Percentiles rank a stretch among this genome's conserved stretches.
phyloP scores from a whole-genome alignment of 2,113 vertebrate genomes.

The Puma concolor region DNA sequence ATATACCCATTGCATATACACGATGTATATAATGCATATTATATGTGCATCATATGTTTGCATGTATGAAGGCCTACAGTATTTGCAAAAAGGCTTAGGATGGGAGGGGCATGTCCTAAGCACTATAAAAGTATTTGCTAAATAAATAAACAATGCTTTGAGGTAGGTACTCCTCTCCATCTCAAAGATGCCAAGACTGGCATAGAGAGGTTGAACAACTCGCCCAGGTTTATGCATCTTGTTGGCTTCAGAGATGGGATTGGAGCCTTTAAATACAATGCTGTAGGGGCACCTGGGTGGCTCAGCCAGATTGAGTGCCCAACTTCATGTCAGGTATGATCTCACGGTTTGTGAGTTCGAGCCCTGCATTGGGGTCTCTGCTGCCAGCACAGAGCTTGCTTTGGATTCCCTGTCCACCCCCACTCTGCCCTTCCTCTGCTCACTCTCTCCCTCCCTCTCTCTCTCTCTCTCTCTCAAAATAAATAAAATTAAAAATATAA shows the following conservation, averaged over 20 bases:
- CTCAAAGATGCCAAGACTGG: neutral
- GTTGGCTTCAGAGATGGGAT: neutral
- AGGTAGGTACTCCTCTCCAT: neutral
- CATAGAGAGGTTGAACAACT: neutral
- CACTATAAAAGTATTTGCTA: neutral
- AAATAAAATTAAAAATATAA: too few relatives aligned
- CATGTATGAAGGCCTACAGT: neutral
- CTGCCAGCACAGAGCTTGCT: too few relatives aligned
- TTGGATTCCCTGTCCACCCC: too few relatives aligned
- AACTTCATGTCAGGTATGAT: too few relatives aligned
- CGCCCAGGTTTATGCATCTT: neutral
- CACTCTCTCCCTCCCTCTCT: too few relatives aligned
- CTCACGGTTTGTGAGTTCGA: too few relatives aligned
- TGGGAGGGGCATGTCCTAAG: neutral
- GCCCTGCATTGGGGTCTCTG: too few relatives aligned
- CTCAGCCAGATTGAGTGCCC: too few relatives aligned
- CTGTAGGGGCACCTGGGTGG: too few relatives aligned
- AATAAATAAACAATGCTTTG: neutral
- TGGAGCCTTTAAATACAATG: neutral
- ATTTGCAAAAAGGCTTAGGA: neutral
- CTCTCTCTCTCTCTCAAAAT: too few relatives aligned
- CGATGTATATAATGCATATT: neutral
- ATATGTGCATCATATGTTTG: neutral
- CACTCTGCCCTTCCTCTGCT: too few relatives aligned
- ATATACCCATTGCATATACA: neutral